Conservation (phyloP, 1,140 invertebrate species). For the Branchinecta lynchi region DNA sequence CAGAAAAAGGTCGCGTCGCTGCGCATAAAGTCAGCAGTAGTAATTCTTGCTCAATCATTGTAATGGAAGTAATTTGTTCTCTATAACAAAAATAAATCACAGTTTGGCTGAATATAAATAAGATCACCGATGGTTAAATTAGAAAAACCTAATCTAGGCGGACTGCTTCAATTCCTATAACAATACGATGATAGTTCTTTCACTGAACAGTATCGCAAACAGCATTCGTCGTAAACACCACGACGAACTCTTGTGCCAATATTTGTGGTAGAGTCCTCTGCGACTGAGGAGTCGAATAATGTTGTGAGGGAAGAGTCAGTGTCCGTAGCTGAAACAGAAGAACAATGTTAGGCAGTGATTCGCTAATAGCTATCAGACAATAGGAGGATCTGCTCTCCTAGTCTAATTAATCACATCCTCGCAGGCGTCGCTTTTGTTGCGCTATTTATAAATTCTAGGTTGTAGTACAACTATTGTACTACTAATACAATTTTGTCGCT, state of each 20-base stretch:
- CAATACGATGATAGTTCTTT: neutral
- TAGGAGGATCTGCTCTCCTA: too few relatives aligned
- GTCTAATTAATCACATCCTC: too few relatives aligned
- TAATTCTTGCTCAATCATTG: neutral
- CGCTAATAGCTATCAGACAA: too few relatives aligned
- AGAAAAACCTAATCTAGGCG: too few relatives aligned
- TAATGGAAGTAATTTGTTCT: neutral
- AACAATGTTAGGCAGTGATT: neutral
- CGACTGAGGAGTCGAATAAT: neutral
- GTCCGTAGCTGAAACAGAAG: neutral
- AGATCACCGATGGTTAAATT: too few relatives aligned
- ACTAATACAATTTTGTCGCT: too few relatives aligned
- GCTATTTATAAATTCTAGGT: too few relatives aligned
- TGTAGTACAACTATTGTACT: too few relatives aligned
- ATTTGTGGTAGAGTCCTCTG: neutral
- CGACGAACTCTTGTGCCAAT: neutral
- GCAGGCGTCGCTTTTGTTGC: too few relatives aligned
- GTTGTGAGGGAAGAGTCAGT: neutral
- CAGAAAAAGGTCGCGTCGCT: too few relatives aligned
- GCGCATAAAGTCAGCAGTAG: too few relatives aligned
- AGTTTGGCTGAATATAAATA: neutral
- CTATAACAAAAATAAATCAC: slow-evolving; percentile 4
- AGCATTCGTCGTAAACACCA: neutral
- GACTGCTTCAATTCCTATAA: neutral
- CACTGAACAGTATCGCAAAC: neutral